Conservation (phyloP, 2,888 invertebrate species). For the Desoria tigrina region DNA sequence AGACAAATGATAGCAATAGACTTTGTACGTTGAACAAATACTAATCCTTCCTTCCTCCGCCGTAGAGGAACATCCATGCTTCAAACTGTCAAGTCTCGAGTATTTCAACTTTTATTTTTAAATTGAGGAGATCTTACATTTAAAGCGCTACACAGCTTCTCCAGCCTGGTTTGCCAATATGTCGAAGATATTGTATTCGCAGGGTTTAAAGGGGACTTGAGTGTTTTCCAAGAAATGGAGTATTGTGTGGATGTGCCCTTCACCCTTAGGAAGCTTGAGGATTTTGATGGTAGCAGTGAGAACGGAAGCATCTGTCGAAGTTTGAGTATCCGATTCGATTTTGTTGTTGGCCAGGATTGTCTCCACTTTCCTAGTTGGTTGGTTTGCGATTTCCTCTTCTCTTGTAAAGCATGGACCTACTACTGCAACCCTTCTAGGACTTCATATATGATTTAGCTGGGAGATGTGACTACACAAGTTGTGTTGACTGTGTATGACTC, state of each 20-base stretch:
- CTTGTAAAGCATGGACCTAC: too few species aligned
- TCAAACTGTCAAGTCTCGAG: too few species aligned
- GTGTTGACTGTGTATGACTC: constrained; percentile 7
- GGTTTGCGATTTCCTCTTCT: not conserved
- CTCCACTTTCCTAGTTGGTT: constrained; percentile 1
- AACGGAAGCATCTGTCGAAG: constrained; percentile 22
- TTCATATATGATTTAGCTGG: too few species aligned
- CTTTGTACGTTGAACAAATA: constrained; percentile 9
- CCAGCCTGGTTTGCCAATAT: too few species aligned
- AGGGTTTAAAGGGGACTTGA: too few species aligned
- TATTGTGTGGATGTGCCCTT: not conserved
- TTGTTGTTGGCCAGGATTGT: constrained; percentile 8
- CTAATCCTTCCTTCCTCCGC: not conserved
- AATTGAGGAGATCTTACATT: too few species aligned
- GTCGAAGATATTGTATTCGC: too few species aligned
- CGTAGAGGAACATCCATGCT: not conserved
- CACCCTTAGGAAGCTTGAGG: constrained; percentile 2
- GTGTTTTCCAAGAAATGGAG: too few species aligned
- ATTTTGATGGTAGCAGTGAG: constrained; percentile 13
- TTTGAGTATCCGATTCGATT: constrained; percentile 15
- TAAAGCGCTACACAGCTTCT: too few species aligned
- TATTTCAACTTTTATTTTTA: too few species aligned
- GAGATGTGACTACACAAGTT: too few species aligned
- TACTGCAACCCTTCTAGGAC: too few species aligned
- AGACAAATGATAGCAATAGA: constrained; percentile 12